Base-by-base conservation (phyloP, 2,888 invertebrate species). In the Ichneumoninae sp. region DNA sequence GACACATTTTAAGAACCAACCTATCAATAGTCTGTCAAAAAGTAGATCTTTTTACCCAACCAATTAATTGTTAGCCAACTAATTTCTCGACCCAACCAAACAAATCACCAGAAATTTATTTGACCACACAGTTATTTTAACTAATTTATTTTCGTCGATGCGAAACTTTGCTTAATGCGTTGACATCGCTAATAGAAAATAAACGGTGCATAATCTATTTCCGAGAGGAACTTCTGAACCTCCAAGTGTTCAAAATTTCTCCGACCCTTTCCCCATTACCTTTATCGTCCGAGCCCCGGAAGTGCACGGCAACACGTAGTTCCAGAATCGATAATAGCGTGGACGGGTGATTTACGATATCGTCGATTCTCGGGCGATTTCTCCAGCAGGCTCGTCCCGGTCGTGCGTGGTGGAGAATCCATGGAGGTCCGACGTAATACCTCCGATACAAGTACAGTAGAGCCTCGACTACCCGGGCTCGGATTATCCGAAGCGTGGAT, bases 351-450 rank as follows among this genome's bases (percentile, higher is more conserved):
- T 82, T 36, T 57, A 77, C 22, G 19, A 60, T 50, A 50, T 36
- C 33, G 60, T 19, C 65, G 22, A 70, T 77, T 77, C 33, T 70
- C 40, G 47, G 6, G 36, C 57, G 36, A 36, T 82, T 30, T 60
- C 52, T 52, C 47, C 57, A 26, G 26, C 81, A 68, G 68, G 68
- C 71, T 66, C 36, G n/a, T 57, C 54, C 16, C 36, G 19, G 6
- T 10, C 50, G 70, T 47, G 33, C 52, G n/a, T n/a, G 33, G 30
- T 4, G 33, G 5, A 33, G 60, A 30, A 30, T 63, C 33, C 60
- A 33, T n/a, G 60, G n/a, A 63, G 60, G 33, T 33, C 60, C 60
- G 60, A 63, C 60, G 1, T 63, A 16, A 44, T 44, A 44, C 16
- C 30, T 30, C 16, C n/a, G 50, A 54, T 44, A 57, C 63, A 19